Evolutionary conservation across 2,888 invertebrate genomes (phyloP), one percentile per base, ranked within the genome.

Genomic region (Camptogramma bilineatum): DNA sequence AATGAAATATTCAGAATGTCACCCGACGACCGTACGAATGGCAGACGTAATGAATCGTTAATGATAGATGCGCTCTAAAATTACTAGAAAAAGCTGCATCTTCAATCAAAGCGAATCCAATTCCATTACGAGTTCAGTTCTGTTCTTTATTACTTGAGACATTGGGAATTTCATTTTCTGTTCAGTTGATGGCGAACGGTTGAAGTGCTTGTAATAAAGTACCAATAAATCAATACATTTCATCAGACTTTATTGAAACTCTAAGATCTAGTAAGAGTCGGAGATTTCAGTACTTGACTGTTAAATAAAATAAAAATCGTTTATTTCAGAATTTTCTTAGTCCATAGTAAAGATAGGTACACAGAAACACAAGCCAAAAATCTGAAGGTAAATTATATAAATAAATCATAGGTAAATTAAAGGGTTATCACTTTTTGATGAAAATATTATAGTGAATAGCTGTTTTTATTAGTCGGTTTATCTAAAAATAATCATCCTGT

Each of bases 61-160:
- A 54, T 51, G 57, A 57, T 56, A 19, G 46, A 63, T 46, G 50
- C 24, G 34, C 19, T 7, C 17, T 24, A n/a, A 34, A 31, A 61
- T 55, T 21, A 61, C 54, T 46, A n/a, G 54, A 61, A 54, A 19
- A 53, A 44, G 42, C 16, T 60, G 61, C 54, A 54, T 53, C 44
- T 51, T 64, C 64, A 51, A 64, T 64, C 58, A 64, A 39, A 10
- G 34, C 24, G 39, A 47, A 59, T 59, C 58, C 50, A 64, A 64
- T 64, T 59, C 52, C 46, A 50, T 31, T 52, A 42, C 31, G 53
- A 58, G 34, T 31, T 52, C 52, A 28, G 24, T 62, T 39, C 13
- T 16, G 18, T 52, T 52, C 52, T 58, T 50, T 52, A 53, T 53
- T 48, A 58, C 44, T 44, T 48, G 13, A 39, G 13, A 13, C 13